Evolutionary conservation across 92 coral and sea anemone species (phyloP), one percentile per base, ranked within the genome.

Genomic region (Epizoanthus illoricatus): DNA sequence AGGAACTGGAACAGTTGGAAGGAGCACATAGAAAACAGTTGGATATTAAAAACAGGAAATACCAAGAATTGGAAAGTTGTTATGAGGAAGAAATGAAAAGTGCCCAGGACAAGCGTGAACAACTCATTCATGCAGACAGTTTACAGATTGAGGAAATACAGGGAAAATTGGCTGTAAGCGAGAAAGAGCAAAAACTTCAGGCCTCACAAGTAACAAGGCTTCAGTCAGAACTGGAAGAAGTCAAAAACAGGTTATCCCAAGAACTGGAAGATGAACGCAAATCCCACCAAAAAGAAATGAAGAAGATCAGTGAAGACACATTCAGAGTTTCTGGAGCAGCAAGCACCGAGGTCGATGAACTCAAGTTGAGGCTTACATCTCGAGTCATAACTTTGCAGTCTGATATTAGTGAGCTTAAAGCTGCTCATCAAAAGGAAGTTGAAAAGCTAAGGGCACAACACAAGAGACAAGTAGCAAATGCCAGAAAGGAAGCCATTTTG

Each of bases 321-420:
- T 68, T 88, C 4, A 82, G 83, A 41, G 97, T 93, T 8, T 83
- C 94, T n/a, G 97, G 97, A 36, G 91, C 97, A 19, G 92, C 95
- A 2, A 90, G 74, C 33, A 87, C 90, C 2, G 92, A 94, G 39
- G 91, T 89, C 0, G 99, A 97, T 70, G 99, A 93, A 82, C 87
- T 92, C 20, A 93, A 89, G 76, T 68, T 97, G 64, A 86, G 97
- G 65, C 85, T 97, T 45, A 97, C 99, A 2, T 97, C 99, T 12
- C 93, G 97, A 39, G 98, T 97, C 5, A 97, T 97, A 24, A 90
- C 97, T 10, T 86, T 97, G 54, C 99, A 97, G 86, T 97, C 99
- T 0, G 99, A 97, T 79, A 94, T 97, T 74, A 97, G 98, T 65
- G 99, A 97, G 66, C 89, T 97, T 15, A 97, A 90, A 66, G 94